phyloP scores from a whole-genome alignment of 2,888 invertebrate genomes.

The Hylaea fasciaria region DNA sequence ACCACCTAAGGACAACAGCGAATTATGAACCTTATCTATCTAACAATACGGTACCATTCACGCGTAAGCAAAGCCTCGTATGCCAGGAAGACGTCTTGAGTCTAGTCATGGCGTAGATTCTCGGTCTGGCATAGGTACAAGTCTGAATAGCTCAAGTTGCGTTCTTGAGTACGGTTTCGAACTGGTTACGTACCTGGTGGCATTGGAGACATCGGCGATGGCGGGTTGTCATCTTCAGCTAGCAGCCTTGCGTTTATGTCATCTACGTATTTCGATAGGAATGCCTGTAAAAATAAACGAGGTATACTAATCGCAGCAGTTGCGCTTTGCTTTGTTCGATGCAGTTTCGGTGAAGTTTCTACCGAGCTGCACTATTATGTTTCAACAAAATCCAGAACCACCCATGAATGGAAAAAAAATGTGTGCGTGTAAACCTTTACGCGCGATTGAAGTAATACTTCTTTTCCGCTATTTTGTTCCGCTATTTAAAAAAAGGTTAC shows the following conservation, averaged over 20 bases:
- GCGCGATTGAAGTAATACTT: too few species aligned
- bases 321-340: too few species aligned
- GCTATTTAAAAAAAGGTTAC: too few species aligned
- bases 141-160: background rate
- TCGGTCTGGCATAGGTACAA: background rate
- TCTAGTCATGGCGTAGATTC: background rate
- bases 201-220: conserved; percentile 95
- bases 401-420: too few species aligned
- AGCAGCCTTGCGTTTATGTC: conserved; percentile 93
- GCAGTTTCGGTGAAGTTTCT: too few species aligned
- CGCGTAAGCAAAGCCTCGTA: background rate
- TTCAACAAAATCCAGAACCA: too few species aligned
- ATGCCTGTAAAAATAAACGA: conserved; percentile 86
- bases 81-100: too few species aligned
- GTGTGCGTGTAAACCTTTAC: too few species aligned
- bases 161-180: too few species aligned
- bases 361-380: too few species aligned
- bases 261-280: conserved; percentile 96
- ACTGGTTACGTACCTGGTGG: conserved; percentile 69
- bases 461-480: too few species aligned
- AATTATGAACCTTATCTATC: conserved; percentile 1
- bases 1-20: conserved; percentile 61
- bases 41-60: background rate
- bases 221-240: conserved; percentile 98
- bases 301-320: too few species aligned